phyloP scores from a whole-genome alignment of 2,113 vertebrate genomes.

The Okapia johnstoni region DNA sequence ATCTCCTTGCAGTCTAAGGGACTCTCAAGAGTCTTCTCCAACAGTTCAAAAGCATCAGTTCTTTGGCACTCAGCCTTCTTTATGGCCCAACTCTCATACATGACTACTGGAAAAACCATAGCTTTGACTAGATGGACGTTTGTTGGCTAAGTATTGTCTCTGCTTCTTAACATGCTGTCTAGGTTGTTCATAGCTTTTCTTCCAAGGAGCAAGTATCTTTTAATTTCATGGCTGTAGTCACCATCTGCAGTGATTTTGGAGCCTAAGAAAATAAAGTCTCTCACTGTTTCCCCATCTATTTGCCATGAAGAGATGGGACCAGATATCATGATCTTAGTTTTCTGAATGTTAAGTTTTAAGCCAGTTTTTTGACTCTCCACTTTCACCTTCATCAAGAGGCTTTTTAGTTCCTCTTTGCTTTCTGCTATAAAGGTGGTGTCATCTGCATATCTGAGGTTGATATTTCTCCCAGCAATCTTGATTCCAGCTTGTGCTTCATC shows the following conservation, averaged over 20 bases:
- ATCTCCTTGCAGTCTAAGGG: not conserved
- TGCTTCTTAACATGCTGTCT: not conserved
- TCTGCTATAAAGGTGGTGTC: not conserved
- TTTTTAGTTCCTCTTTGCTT: not conserved
- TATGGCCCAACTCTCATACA: not conserved
- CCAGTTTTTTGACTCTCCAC: not conserved
- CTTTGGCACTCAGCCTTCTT: not conserved
- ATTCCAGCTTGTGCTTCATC: not conserved
- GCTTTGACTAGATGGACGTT: not conserved
- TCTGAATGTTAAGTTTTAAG: not conserved
- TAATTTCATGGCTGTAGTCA: not conserved
- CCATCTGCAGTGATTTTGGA: not conserved
- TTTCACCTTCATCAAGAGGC: not conserved
- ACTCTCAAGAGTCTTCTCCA: not conserved
- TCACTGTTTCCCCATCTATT: not conserved
- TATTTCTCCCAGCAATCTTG: not conserved
- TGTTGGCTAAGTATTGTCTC: not conserved
- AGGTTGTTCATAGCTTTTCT: not conserved
- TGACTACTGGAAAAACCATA: not conserved
- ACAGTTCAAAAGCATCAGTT: not conserved
- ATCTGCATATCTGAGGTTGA: not conserved
- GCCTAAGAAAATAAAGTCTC: not conserved
- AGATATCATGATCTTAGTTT: not conserved
- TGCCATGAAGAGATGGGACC: not conserved
- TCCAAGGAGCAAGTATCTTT: not conserved